Evolutionary conservation across 1,140 invertebrate genomes (phyloP).

Genomic region (Microvelia longipes): DNA sequence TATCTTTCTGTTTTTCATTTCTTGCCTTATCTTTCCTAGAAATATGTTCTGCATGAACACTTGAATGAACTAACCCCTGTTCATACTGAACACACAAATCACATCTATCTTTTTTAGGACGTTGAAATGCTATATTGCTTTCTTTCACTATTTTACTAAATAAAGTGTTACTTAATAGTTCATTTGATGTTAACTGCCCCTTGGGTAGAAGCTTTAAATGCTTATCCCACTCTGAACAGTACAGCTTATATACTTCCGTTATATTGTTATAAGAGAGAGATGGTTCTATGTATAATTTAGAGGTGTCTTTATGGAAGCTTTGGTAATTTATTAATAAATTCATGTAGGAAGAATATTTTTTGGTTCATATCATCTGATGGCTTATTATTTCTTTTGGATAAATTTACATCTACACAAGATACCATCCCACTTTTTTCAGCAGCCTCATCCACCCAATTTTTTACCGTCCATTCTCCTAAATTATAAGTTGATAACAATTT

Average conservation of each 20-base stretch:
- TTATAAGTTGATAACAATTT: not conserved
- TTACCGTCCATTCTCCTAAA: not conserved
- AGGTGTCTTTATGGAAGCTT: conserved; percentile 9
- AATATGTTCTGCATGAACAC: conserved; percentile 18
- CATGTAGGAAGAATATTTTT: not conserved
- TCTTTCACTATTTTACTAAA: conserved; percentile 12
- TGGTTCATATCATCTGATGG: not conserved
- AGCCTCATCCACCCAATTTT: not conserved
- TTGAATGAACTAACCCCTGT: conserved; percentile 14
- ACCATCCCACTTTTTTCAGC: not conserved
- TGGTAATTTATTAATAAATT: conserved; percentile 8
- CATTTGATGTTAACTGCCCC: not conserved
- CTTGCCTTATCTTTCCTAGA: not conserved
- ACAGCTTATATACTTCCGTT: not conserved
- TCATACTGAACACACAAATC: conserved; percentile 20
- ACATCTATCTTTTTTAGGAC: conserved; percentile 23
- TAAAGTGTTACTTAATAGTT: not conserved
- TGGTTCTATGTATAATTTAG: conserved; percentile 12
- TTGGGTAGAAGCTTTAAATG: not conserved
- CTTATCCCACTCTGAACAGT: not conserved
- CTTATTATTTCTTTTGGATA: not conserved
- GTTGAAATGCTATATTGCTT: conserved; percentile 18
- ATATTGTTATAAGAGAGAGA: not conserved
- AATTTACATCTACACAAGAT: not conserved
- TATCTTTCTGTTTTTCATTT: not conserved